These are phyloP conservation scores for Tokudaia tokunoshimensis DNA, from an alignment of 2,797 vertebrate species.

Conservation along the genomic window DNA sequence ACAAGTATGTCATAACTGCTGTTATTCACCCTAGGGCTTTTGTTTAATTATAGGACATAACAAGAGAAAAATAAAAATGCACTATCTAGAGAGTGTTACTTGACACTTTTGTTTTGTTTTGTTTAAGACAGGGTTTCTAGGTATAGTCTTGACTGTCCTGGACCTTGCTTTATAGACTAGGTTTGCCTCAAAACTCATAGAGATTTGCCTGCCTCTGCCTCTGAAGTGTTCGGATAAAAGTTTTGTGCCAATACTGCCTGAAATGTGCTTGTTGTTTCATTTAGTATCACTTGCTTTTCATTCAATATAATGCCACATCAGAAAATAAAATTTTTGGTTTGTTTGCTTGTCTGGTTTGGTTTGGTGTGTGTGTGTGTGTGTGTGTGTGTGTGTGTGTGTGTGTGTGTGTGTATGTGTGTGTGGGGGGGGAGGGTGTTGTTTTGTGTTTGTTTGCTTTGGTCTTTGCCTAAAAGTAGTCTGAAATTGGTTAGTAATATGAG, in stretches of 20 bases:
- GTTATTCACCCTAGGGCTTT: neutral
- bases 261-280: neutral
- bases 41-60: neutral
- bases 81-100: neutral
- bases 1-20: neutral
- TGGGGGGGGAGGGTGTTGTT: too few relatives aligned
- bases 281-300: neutral
- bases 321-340: neutral
- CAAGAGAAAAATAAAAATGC: neutral
- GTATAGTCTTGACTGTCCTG: neutral
- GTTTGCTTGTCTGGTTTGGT: neutral
- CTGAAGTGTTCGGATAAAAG: neutral
- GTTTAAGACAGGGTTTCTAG: neutral
- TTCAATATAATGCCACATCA: neutral
- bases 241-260: neutral
- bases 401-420: too few relatives aligned
- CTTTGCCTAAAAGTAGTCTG: neutral
- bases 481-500: neutral
- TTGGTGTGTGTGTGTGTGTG: neutral
- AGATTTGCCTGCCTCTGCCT: neutral
- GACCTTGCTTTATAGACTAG: neutral
- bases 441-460: neutral
- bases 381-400: too few relatives aligned
- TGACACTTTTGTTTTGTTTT: neutral
- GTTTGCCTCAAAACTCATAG: neutral